Evolutionary conservation across 1,140 invertebrate genomes (phyloP).

Genomic region (Chelonus insularis): DNA sequence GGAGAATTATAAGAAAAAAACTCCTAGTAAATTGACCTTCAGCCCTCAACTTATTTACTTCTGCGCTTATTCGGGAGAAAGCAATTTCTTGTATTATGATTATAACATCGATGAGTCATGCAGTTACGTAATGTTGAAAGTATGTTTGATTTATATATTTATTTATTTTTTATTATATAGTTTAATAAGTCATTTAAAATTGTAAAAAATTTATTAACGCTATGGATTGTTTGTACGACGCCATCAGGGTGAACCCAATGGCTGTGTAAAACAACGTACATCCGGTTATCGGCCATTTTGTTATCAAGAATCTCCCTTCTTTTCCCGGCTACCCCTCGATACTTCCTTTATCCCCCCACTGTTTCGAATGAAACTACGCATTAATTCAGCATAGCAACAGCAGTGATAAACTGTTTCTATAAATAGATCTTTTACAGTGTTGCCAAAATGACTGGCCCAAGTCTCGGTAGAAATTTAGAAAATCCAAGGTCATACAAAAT

Average conservation of each 20-base stretch:
- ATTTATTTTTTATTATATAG: neutral
- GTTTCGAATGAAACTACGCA: slow-evolving; percentile 26
- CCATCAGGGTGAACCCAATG: neutral
- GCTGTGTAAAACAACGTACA: slow-evolving; percentile 27
- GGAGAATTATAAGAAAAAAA: too few species aligned
- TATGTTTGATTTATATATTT: neutral
- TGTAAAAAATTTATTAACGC: slow-evolving; percentile 15
- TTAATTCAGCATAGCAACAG: slow-evolving; percentile 48
- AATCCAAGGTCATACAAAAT: slow-evolving; percentile 33
- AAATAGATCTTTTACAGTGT: slow-evolving; percentile 45
- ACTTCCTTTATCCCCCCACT: slow-evolving; percentile 4
- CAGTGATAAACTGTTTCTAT: slow-evolving; percentile 37
- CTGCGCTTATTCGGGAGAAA: slow-evolving; percentile 29
- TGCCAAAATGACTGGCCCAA: slow-evolving; percentile 46
- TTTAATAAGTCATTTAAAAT: neutral
- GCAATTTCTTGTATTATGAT: slow-evolving; percentile 20
- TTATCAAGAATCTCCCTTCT: slow-evolving; percentile 27
- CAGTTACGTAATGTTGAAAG: too few species aligned
- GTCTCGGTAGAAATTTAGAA: slow-evolving; percentile 27
- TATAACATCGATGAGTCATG: slow-evolving; percentile 6
- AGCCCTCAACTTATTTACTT: slow-evolving; percentile 20
- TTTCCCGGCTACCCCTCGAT: neutral
- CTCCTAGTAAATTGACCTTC: slow-evolving; percentile 27
- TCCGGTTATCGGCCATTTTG: slow-evolving; percentile 45
- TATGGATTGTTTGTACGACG: slow-evolving; percentile 19